Evolutionary conservation across 2,797 vertebrate genomes (phyloP), one percentile per base, ranked within the genome.

Genomic region (Meda fulgida): DNA sequence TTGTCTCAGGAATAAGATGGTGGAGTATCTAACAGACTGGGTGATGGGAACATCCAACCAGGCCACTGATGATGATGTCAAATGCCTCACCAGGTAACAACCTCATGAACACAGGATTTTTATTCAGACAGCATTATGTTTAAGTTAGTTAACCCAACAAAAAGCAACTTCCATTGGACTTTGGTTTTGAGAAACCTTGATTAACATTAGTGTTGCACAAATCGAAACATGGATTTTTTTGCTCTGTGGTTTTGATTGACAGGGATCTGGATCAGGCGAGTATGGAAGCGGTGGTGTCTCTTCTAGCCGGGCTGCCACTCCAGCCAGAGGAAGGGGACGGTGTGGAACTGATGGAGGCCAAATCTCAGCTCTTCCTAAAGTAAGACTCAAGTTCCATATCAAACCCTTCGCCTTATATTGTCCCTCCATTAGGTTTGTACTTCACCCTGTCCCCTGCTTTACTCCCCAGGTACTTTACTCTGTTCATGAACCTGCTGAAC

Each of bases 31-130:
- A 91, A 99, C 98, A 16, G 98, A 99, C 92, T 99, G 98, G 98
- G 97, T 99, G 80, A 99, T 99, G 98, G 98, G 98, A 86, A 99
- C 97, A 10, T 99, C 98, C 86, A 99, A 99, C 90, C 98, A 99
- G 91, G 97, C 97, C 21, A 96, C 98, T 29, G 98, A 99, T 73
- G 97, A 99, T 84, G 97, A 98, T 91, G 97, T 99, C 72, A 98
- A 99, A 90, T 99, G 97, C 90, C 93, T 99, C 86, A 99, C 97
- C 18, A 98, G 98, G 97, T 99, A 92, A 89, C 19, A 19, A 19
- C 23, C 26, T 70, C 11, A 9, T 75, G 18, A 73, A 76, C 5
- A 2, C 8, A 21, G 10, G 19, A 36, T 36, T 75, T 34, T 36
- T 10, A 23, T 76, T 55, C 73, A 55, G 29, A 75, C 4, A 6